Evolutionary conservation across 2,888 invertebrate species (phyloP).

Genomic region (Pyralis farinalis): DNA sequence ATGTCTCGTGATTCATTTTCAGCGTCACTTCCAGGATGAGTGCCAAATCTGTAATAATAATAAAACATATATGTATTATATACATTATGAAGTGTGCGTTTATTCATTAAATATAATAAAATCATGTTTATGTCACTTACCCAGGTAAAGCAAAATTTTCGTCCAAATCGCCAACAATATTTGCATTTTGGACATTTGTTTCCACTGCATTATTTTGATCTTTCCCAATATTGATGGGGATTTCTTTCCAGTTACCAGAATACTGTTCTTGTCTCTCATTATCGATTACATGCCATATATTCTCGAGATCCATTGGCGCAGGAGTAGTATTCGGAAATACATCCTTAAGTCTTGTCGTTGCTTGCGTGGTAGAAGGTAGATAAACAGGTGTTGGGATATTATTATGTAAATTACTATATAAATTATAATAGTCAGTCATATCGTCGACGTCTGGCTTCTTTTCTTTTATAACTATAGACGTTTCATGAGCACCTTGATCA

Average conservation of each 20-base stretch:
- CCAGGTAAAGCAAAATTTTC: slow-evolving; percentile 68
- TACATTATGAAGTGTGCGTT: no score
- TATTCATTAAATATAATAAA: no score
- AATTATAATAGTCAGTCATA: slow-evolving; percentile 51
- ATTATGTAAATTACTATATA: slow-evolving; percentile 53
- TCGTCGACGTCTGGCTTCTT: slow-evolving; percentile 29
- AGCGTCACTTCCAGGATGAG: slow-evolving; percentile 58
- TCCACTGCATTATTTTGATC: slow-evolving; percentile 15
- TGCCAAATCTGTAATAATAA: slow-evolving; percentile 53
- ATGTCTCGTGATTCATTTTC: slow-evolving; percentile 75
- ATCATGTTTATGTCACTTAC: slow-evolving; percentile 40
- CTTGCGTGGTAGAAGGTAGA: slow-evolving; percentile 33
- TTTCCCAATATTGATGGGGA: slow-evolving; percentile 29
- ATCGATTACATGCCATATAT: slow-evolving; percentile 74
- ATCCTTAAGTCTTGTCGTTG: slow-evolving; percentile 31
- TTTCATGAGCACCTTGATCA: slow-evolving; percentile 27
- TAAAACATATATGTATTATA: no score
- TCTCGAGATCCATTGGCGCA: slow-evolving; percentile 47
- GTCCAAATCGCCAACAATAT: slow-evolving; percentile 28
- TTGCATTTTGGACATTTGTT: slow-evolving; percentile 16
- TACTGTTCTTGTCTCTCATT: slow-evolving; percentile 56
- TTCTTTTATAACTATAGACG: slow-evolving; percentile 24
- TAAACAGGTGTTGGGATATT: slow-evolving; percentile 42
- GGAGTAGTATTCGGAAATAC: slow-evolving; percentile 35
- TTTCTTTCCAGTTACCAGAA: slow-evolving; percentile 57